Conservation (phyloP, 2,888 invertebrate species). For the Drosophila kokeensis region DNA sequence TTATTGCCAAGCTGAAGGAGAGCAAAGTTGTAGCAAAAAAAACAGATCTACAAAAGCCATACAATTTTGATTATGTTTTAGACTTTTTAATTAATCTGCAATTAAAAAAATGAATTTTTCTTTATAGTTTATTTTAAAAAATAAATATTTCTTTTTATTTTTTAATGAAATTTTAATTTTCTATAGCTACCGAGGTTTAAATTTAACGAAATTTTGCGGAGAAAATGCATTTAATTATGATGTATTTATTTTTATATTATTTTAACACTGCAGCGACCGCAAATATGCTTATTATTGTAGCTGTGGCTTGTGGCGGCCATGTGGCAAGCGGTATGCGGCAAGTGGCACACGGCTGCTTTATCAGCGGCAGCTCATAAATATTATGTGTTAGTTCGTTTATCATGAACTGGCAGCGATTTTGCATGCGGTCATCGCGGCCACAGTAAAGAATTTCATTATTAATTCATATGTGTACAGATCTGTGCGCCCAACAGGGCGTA, state of each 20-base stretch:
- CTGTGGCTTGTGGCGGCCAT: constrained; percentile 36
- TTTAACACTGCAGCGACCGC: constrained; percentile 37
- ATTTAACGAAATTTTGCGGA: constrained; percentile 6
- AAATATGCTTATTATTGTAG: constrained; percentile 52
- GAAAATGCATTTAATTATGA: neutral
- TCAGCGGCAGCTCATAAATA: constrained; percentile 65
- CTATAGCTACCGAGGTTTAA: neutral
- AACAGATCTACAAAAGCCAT: neutral
- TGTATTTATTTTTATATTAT: constrained; percentile 3
- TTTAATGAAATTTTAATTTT: neutral
- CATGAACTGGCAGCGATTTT: constrained; percentile 48
- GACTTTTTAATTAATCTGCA: neutral
- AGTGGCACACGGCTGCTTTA: constrained; percentile 42
- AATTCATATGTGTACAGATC: constrained; percentile 41
- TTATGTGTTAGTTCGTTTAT: constrained; percentile 73
- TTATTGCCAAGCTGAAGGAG: constrained; percentile 20
- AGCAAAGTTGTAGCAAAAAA: neutral
- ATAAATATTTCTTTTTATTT: neutral
- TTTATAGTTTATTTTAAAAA: too few species aligned
- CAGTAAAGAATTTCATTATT: constrained; percentile 53
- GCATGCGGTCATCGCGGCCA: constrained; percentile 53
- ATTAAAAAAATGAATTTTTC: neutral
- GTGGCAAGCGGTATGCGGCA: constrained; percentile 31
- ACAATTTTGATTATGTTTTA: neutral
- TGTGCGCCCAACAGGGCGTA: constrained; percentile 45